Percentiles rank a stretch among this genome's conserved stretches.
These are phyloP conservation scores for Campopleginae sp. DNA, from an alignment of 2,888 invertebrate species.

Conservation along the genomic window DNA sequence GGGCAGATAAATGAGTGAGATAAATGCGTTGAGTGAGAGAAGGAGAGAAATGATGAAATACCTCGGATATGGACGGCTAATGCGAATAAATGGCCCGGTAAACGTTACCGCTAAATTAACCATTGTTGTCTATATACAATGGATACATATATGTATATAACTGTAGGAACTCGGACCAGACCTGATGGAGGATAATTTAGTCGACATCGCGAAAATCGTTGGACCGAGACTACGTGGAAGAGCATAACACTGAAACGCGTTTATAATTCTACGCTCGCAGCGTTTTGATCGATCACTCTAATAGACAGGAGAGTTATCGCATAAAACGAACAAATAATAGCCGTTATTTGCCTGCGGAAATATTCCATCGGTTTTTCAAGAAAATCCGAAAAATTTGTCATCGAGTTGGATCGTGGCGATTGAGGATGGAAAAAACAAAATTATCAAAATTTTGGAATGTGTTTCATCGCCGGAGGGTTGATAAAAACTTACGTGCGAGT, in stretches of 20 bases:
- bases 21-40: slow-evolving; percentile 37
- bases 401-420: background rate
- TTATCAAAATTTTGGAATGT: background rate
- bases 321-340: slow-evolving; percentile 9
- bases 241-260: slow-evolving; percentile 73
- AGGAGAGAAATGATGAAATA: slow-evolving; percentile 57
- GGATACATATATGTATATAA: slow-evolving; percentile 56
- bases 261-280: slow-evolving; percentile 73
- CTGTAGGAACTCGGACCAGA: slow-evolving; percentile 74
- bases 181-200: slow-evolving; percentile 82
- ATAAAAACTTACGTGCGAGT: background rate
- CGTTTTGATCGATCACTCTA: slow-evolving; percentile 50
- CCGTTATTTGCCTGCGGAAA: background rate
- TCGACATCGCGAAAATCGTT: slow-evolving; percentile 71
- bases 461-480: background rate
- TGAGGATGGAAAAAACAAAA: background rate
- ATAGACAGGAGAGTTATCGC: slow-evolving; percentile 6
- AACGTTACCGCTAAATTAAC: slow-evolving; percentile 79
- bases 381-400: background rate
- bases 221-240: slow-evolving; percentile 66
- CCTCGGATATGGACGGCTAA: slow-evolving; percentile 73
- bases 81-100: slow-evolving; percentile 79
- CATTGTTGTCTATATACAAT: slow-evolving; percentile 75
- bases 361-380: background rate
- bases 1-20: slow-evolving; percentile 16